Evolutionary conservation across 1,140 invertebrate species (phyloP).

Genomic region (Bradynema listronoti): DNA sequence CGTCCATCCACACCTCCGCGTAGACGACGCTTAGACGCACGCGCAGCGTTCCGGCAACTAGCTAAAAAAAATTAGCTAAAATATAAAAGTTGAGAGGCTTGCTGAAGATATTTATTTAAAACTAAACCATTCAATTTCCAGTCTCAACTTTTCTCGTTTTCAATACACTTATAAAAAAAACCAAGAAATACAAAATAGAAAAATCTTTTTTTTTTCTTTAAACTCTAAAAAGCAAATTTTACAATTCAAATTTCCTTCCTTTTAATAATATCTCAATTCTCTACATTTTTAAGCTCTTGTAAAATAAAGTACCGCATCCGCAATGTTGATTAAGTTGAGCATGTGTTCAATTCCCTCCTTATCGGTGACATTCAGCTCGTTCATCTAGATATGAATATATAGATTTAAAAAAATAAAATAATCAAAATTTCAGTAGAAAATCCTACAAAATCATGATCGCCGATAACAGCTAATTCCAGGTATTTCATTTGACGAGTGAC

Average conservation of each 20-base stretch:
- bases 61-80: slow-evolving; percentile 48
- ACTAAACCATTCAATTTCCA: no score
- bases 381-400: slow-evolving; percentile 35
- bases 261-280: no score
- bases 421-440: neutral
- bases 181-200: no score
- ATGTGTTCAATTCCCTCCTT: slow-evolving; percentile 45
- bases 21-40: slow-evolving; percentile 54
- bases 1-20: slow-evolving; percentile 48
- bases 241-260: no score
- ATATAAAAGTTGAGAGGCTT: no score
- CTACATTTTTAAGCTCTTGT: slow-evolving; percentile 14
- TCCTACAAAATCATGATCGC: slow-evolving; percentile 51
- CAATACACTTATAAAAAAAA: no score
- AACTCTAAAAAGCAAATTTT: no score
- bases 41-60: slow-evolving; percentile 50
- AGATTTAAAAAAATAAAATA: no score
- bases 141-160: no score
- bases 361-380: slow-evolving; percentile 35
- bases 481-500: slow-evolving; percentile 49
- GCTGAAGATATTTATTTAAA: no score
- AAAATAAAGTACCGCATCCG: slow-evolving; percentile 44
- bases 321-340: slow-evolving; percentile 52
- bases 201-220: no score
- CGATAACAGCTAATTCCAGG: slow-evolving; percentile 52